Base-by-base conservation (phyloP, 2,113 vertebrate genomes). In the Albula glossodonta region DNA sequence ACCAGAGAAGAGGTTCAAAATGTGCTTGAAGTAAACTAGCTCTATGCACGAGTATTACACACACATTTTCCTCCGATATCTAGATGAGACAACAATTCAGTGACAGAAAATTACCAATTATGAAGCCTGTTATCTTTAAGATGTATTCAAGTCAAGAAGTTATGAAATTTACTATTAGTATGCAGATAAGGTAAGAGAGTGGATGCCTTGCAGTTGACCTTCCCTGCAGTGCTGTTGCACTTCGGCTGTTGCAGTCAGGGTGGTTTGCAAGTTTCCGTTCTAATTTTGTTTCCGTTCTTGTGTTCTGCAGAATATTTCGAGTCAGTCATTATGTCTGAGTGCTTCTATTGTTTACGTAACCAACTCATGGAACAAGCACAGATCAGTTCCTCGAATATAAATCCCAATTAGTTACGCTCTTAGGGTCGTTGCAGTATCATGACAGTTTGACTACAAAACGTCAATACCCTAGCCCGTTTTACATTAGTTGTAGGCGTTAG, bases 151-250 rank as follows among this genome's bases (percentile, higher is more conserved):
- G 25, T n/a, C n/a, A 74, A 22, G 70, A 70, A 70, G 63, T 70
- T 70, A 31, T 4, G 5, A 31, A 31, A 7, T 74, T 7, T n/a
- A 74, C 8, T 74, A 74, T 74, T 74, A 5, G 70, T 74, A 74
- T 74, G n/a, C 70, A 74, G 70, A 74, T 74, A 74, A 5, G 63
- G 19, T 70, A 22, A 70, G 19, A 70, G 63, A n/a, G 70, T 10
- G 70, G 70, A 22, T 70, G 70, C 5, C n/a, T 31, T 74, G n/a
- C 22, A 4, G n/a, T 74, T 74, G 70, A 74, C 70, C 22, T 74
- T 9, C n/a, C 70, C 70, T 74, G 70, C n/a, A 74, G 70, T 31
- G 70, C 70, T 74, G 70, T 74, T 74, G 70, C n/a, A 31, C 70
- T 74, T 74, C 8, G 6, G 70, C 70, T 74, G 22, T 74, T 8